These are phyloP conservation scores for Anorthoa munda DNA, from an alignment of 2,888 invertebrate genomes.

Conservation along the genomic window DNA sequence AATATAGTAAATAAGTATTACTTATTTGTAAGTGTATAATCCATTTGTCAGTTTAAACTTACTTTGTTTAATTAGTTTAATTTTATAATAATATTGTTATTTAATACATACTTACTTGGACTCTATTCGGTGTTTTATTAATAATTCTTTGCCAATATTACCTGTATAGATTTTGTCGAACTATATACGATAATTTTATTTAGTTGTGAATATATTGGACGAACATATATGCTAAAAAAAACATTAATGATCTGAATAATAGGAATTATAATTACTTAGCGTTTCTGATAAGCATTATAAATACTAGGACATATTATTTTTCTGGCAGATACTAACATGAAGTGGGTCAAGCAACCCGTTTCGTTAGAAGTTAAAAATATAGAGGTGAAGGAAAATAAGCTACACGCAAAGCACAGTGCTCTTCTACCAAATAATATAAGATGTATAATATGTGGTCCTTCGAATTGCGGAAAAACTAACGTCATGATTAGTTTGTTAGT, in stretches of 20 bases:
- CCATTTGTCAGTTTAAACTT: too few species aligned
- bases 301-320: background rate
- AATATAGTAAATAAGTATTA: too few species aligned
- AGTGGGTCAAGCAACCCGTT: background rate
- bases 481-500: constrained; percentile 1
- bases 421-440: constrained; percentile 8
- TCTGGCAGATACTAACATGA: background rate
- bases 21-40: too few species aligned
- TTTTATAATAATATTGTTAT: background rate
- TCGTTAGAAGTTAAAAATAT: constrained; percentile 1
- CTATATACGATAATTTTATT: too few species aligned
- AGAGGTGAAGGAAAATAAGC: background rate
- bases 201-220: too few species aligned
- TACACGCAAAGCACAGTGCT: background rate
- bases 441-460: constrained; percentile 3
- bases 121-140: too few species aligned
- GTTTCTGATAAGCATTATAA: constrained; percentile 6
- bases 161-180: too few species aligned
- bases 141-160: too few species aligned
- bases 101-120: background rate
- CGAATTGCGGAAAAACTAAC: background rate
- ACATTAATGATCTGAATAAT: background rate
- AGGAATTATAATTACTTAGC: too few species aligned
- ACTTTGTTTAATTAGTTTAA: too few species aligned
- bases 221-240: constrained; percentile 1